Conservation (phyloP, 2,888 invertebrate genomes). For the Seira musarum region DNA sequence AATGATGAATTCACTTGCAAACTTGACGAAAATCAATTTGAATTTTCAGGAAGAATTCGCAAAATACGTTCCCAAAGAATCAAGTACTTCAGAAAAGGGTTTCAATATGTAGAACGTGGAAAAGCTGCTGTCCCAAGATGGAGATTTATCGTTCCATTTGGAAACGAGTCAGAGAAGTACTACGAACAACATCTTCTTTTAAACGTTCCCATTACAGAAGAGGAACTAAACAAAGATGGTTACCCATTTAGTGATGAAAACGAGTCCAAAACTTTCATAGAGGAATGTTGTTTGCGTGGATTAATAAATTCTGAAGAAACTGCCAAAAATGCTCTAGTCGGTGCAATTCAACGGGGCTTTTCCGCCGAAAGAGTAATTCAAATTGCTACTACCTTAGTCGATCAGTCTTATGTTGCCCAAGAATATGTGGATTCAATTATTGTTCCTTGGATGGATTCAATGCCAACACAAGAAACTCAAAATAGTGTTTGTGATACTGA, state of each 20-base stretch:
- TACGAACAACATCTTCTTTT: conserved; percentile 19
- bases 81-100: neutral
- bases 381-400: conserved; percentile 9
- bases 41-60: neutral
- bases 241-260: conserved; percentile 18
- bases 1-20: neutral
- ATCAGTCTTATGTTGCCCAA: conserved; percentile 2
- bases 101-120: neutral
- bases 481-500: neutral
- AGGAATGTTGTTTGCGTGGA: conserved; percentile 19
- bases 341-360: conserved; percentile 18
- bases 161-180: conserved; percentile 1
- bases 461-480: neutral
- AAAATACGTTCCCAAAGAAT: neutral
- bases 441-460: conserved; percentile 12
- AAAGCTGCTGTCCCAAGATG: conserved; percentile 23
- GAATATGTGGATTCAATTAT: conserved; percentile 27
- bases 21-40: neutral
- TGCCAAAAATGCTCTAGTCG: conserved; percentile 13
- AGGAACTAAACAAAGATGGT: conserved; percentile 18
- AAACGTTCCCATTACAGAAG: conserved; percentile 10
- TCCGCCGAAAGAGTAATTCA: conserved; percentile 15
- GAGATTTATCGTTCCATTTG: conserved; percentile 13
- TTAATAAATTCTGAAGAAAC: conserved; percentile 23
- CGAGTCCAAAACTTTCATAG: conserved; percentile 19